A percentile compares a stretch with the other conserved stretches of the same genome.
Conservation (phyloP, 1,140 invertebrate species). For the Solen grandis region DNA sequence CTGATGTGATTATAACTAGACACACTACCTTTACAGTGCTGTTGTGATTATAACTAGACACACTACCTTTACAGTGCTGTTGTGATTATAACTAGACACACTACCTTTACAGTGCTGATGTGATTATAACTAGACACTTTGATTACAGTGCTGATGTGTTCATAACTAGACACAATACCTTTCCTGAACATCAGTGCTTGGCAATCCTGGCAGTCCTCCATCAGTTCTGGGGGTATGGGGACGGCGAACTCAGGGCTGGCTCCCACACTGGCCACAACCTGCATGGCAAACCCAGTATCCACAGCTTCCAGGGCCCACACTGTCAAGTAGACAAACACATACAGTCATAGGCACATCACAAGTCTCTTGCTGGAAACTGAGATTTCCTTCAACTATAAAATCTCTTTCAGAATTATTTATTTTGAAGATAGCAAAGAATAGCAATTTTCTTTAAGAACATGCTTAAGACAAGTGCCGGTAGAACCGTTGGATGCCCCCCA, state of each 20-base stretch:
- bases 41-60: background rate
- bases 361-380: background rate
- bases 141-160: background rate
- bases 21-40: background rate
- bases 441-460: background rate
- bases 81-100: background rate
- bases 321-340: constrained; percentile 2
- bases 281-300: background rate
- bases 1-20: background rate
- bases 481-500: no score
- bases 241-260: constrained; percentile 18
- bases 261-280: constrained; percentile 18
- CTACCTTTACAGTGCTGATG: background rate
- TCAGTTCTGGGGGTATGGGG: background rate
- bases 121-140: background rate
- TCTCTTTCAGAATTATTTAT: background rate
- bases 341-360: no score
- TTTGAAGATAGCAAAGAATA: background rate
- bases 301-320: constrained; percentile 20
- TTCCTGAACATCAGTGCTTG: background rate
- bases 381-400: background rate
- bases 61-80: background rate
- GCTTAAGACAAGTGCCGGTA: no score
- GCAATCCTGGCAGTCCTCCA: constrained; percentile 3
- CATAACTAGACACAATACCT: background rate